These are phyloP conservation scores for Branchinecta lindahli DNA, from an alignment of 1,140 invertebrate species.

Conservation along the genomic window DNA sequence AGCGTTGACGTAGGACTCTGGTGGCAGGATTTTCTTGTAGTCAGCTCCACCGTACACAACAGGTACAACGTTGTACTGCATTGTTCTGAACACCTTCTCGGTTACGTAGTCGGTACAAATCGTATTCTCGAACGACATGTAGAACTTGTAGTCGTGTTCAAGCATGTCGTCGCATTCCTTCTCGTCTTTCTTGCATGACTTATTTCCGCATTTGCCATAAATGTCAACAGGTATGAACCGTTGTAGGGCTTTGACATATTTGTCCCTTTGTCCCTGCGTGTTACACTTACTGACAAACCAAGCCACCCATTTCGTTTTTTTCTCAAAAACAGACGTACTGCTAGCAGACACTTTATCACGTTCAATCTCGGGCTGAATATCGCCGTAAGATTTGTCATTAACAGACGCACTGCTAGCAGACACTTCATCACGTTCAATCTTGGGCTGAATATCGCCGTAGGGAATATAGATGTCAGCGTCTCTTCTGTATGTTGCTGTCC, in stretches of 20 bases:
- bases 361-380: background rate
- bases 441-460: background rate
- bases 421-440: background rate
- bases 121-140: conserved; percentile 37
- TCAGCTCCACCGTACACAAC: conserved; percentile 27
- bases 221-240: background rate
- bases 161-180: conserved; percentile 22
- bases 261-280: background rate
- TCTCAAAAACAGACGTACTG: background rate
- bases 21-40: conserved; percentile 13
- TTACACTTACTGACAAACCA: conserved; percentile 11
- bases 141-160: conserved; percentile 32
- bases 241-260: background rate
- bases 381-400: conserved; percentile 10
- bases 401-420: background rate
- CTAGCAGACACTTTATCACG: background rate
- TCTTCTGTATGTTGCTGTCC: too few species aligned
- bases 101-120: conserved; percentile 31
- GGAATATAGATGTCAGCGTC: too few species aligned
- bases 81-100: conserved; percentile 28
- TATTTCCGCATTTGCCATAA: conserved; percentile 19
- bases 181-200: background rate
- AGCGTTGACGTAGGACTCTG: conserved; percentile 19
- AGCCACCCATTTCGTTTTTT: conserved; percentile 2
- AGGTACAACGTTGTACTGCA: conserved; percentile 25